Evolutionary conservation across 2,113 vertebrate genomes (phyloP).

Genomic region (Calypte anna): DNA sequence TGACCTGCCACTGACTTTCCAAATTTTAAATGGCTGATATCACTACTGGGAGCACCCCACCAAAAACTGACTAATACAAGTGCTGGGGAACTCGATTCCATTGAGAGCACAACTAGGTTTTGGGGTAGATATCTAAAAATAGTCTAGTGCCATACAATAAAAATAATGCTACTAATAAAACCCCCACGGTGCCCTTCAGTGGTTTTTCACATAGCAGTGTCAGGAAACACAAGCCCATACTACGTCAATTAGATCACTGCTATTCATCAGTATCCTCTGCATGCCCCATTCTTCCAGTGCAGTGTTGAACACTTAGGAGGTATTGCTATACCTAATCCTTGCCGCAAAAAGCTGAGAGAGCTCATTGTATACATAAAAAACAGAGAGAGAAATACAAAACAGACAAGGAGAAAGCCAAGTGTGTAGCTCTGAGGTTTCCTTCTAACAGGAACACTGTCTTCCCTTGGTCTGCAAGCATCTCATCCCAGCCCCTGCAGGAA

Average conservation of each 20-base stretch:
- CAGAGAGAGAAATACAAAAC: neutral
- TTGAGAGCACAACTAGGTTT: neutral
- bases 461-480: neutral
- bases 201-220: neutral
- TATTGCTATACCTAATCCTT: neutral
- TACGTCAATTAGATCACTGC: neutral
- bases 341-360: neutral
- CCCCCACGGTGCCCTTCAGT: neutral
- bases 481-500: neutral
- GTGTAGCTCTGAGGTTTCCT: neutral
- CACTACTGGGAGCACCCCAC: neutral
- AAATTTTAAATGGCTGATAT: neutral
- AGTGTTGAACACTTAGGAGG: neutral
- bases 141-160: neutral
- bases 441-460: neutral
- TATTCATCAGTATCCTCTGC: neutral
- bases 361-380: neutral
- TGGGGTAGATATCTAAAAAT: neutral
- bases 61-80: neutral
- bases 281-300: neutral
- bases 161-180: neutral
- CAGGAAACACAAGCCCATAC: neutral
- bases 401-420: neutral
- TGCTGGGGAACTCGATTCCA: neutral
- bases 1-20: neutral